Base-by-base conservation (phyloP, 1,140 invertebrate genomes). In the Ditylenchus dipsaci region DNA sequence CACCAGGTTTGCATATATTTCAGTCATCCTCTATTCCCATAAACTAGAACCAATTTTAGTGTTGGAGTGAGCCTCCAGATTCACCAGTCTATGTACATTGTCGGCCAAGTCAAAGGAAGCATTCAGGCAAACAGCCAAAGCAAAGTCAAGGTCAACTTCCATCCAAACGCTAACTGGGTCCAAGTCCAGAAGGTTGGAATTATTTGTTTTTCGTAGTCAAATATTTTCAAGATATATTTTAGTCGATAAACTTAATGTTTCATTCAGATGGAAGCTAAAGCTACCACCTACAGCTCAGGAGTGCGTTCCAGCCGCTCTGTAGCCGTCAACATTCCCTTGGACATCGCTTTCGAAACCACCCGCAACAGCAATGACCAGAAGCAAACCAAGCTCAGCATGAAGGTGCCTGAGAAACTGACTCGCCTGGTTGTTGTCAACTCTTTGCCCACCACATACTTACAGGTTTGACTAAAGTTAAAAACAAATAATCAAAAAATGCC, bases 31-130 rank as follows among this genome's bases (percentile, higher is more conserved):
- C 33, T 38, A 38, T 38, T 38, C 11, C 33, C 3, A 3, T 38
- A n/a, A n/a, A 11, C 33, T 38, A 38, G 11, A 38, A 38, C 3
- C 33, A 38, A 38, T 38, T 38, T 3, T 11, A 47, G 72, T 27
- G 53, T 69, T 29, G 78, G 78, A 70, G 29, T 78, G 42, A 76
- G 78, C 23, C 64, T 80, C 45, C 26, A 63, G 38, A 63, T 76
- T 53, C 33, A 45, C 13, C 53, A 71, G 57, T 65, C 67, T n/a
- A 63, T 68, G 59, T 73, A 76, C 21, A 64, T 74, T n/a, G 23
- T 78, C 56, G 45, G 65, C 60, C 43, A 63, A 30, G 26, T 78
- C 30, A 43, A 70, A 27, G 78, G 73, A n/a, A 75, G 75, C 26
- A 59, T 66, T 61, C 63, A 69, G n/a, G 27, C 74, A 45, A 59